Base-by-base conservation (phyloP, 2,888 invertebrate species). In the Bombylius discolor region DNA sequence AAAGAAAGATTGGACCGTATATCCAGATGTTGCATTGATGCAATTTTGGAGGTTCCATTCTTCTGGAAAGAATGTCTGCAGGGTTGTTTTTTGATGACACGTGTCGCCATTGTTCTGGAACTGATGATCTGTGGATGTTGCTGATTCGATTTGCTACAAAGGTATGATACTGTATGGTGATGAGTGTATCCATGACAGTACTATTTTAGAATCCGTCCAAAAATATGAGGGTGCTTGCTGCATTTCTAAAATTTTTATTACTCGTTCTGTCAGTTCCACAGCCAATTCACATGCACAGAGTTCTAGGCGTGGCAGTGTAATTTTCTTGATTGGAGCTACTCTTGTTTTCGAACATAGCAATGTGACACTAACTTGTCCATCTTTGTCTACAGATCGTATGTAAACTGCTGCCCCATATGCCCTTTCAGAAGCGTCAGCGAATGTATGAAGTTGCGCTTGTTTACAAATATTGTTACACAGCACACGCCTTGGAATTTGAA, bases 81-180 rank as follows among this genome's bases (percentile, higher is more conserved):
- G 51, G 51, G n/a, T 42, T 51, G n/a, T 51, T 23, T 6, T 51
- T 36, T 9, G 51, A 45, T 11, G 45, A 23, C 11, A 51, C 51
- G 14, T 51, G 51, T 1, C 45, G 51, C 45, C 51, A 51, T n/a
- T 50, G 50, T 13, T 36, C 6, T 14, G 42, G 5, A 31, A 13
- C 39, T 33, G 39, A 33, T 42, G 33, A 7, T 9, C 13, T 60
- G 55, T 67, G 64, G 14, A 69, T 67, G 53, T 64, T 55, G 1
- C 62, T 60, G 4, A 68, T 64, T 42, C 67, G 53, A 57, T 69
- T 68, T 4, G 64, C 64, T 58, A 65, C 61, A 52, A 64, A 62
- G 5, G 59, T 60, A 49, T 58, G 52, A 50, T 50, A 58, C 5
- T n/a, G 39, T 32, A 51, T 36, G 64, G 57, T 36, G 45, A 52